Conservation (phyloP, 2,888 invertebrate genomes). For the Escarpia spicata region DNA sequence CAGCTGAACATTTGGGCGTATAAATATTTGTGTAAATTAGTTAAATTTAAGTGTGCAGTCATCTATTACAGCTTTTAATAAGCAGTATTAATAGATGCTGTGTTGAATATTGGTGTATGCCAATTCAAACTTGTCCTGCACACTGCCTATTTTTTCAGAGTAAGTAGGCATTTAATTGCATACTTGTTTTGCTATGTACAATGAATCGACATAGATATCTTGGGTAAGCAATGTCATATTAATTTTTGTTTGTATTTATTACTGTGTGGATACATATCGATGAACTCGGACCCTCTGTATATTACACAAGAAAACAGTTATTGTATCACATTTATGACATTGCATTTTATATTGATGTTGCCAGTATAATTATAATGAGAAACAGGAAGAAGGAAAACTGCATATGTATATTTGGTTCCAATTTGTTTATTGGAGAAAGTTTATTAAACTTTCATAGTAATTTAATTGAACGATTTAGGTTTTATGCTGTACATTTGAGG, state of each 20-base stretch:
- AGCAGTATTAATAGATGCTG: not conserved
- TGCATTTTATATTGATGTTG: not conserved
- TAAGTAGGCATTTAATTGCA: not conserved
- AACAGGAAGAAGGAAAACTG: not conserved
- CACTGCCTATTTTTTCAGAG: not conserved
- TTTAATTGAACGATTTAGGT: not conserved
- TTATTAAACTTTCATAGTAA: not conserved
- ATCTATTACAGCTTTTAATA: not conserved
- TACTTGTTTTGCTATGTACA: not conserved
- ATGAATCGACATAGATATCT: not conserved
- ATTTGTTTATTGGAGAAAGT: not conserved
- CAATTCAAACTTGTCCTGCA: not conserved
- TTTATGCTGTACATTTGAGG: not conserved
- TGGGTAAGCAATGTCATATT: not conserved
- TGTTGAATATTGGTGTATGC: not conserved
- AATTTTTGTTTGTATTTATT: not conserved
- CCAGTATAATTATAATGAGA: not conserved
- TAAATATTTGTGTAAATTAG: not conserved
- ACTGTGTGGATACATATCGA: constrained; percentile 16
- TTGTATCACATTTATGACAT: not conserved
- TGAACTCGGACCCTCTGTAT: not conserved
- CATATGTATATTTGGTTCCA: not conserved
- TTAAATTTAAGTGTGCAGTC: not conserved
- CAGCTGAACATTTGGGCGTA: not conserved
- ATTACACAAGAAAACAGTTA: not conserved